phyloP scores from a whole-genome alignment of 1,140 invertebrate genomes.

The Diprion similis region DNA sequence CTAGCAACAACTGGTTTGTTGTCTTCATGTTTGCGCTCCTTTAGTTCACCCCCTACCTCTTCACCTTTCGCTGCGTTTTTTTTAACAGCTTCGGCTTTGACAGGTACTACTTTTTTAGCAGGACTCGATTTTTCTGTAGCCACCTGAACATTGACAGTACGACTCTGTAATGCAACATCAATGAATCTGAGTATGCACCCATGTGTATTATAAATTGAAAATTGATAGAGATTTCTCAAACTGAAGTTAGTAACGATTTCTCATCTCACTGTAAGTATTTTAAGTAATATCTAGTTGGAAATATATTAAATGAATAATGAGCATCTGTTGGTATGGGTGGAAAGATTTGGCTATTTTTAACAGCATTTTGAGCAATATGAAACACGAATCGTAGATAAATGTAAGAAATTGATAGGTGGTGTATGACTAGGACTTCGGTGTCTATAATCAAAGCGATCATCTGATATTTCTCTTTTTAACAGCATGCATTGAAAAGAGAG shows the following conservation, averaged over 20 bases:
- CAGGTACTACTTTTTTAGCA: conserved; percentile 57
- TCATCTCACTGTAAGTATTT: not conserved
- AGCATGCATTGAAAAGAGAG: no score
- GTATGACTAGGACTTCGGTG: no score
- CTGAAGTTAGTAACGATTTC: not conserved
- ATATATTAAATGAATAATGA: no score
- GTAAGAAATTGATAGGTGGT: no score
- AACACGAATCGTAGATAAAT: no score
- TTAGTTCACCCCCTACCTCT: conserved; percentile 56
- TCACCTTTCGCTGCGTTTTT: conserved; percentile 50
- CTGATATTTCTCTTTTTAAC: no score
- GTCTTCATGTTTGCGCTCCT: conserved; percentile 61
- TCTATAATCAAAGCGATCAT: no score
- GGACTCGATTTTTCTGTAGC: conserved; percentile 59
- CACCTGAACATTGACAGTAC: conserved; percentile 57
- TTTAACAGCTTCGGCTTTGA: conserved; percentile 54
- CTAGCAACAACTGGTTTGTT: conserved; percentile 45
- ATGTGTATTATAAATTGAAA: not conserved
- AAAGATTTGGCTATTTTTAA: no score
- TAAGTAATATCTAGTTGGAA: not conserved
- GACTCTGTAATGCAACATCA: conserved; percentile 49
- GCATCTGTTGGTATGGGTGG: no score
- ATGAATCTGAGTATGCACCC: not conserved
- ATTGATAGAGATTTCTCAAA: not conserved
- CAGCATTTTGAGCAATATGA: no score